phyloP scores from a whole-genome alignment of 1,140 invertebrate genomes.

The Cotesia typhae region DNA sequence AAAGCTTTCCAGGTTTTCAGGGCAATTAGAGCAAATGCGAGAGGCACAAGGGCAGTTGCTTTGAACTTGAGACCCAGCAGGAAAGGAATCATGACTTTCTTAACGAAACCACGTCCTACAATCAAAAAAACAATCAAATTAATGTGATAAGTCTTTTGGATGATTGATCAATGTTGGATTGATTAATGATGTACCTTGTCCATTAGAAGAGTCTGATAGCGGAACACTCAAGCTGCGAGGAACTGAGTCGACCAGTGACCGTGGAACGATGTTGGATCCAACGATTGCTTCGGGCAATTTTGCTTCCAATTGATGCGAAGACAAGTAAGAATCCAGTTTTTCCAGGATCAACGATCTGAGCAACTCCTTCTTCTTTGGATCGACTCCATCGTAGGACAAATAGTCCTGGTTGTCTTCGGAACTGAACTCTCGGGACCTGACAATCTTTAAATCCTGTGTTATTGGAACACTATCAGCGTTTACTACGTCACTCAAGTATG shows the following conservation, averaged over 20 bases:
- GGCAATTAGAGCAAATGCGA: slow-evolving; percentile 82
- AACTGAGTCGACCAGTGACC: slow-evolving; percentile 72
- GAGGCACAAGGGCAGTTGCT: slow-evolving; percentile 79
- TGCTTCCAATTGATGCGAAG: slow-evolving; percentile 61
- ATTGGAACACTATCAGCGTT: slow-evolving; percentile 75
- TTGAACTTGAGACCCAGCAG: slow-evolving; percentile 85
- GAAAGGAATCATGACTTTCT: slow-evolving; percentile 85
- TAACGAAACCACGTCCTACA: slow-evolving; percentile 79
- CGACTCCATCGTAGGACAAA: slow-evolving; percentile 46
- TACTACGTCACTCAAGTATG: slow-evolving; percentile 74
- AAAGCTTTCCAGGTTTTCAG: slow-evolving; percentile 88
- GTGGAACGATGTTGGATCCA: slow-evolving; percentile 68
- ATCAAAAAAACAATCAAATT: slow-evolving; percentile 37
- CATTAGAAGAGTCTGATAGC: slow-evolving; percentile 69
- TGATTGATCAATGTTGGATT: slow-evolving; percentile 2
- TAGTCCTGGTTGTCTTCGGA: slow-evolving; percentile 63
- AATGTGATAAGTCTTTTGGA: not conserved
- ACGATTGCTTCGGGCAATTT: slow-evolving; percentile 62
- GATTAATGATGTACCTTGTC: slow-evolving; percentile 65
- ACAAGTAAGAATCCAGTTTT: slow-evolving; percentile 62
- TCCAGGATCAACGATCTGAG: slow-evolving; percentile 62
- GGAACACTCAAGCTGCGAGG: slow-evolving; percentile 75
- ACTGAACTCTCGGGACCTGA: slow-evolving; percentile 68
- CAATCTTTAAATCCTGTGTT: slow-evolving; percentile 76
- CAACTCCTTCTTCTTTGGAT: slow-evolving; percentile 53